phyloP scores from a whole-genome alignment of 2,113 vertebrate species.

The Ornithorhynchus anatinus region DNA sequence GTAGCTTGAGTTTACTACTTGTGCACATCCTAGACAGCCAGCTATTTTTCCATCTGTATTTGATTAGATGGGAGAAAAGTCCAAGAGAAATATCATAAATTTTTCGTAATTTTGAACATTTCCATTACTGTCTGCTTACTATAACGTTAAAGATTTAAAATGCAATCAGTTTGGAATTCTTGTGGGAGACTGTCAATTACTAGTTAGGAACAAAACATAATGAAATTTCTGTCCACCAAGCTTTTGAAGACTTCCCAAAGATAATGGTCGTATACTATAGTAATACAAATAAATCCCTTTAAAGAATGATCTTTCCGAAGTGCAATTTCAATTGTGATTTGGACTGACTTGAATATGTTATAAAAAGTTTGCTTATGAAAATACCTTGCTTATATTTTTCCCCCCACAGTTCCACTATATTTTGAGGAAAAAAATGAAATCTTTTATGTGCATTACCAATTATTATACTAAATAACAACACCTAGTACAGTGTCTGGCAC shows the following conservation, averaged over 20 bases:
- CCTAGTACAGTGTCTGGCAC: background rate
- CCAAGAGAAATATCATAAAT: background rate
- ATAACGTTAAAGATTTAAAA: background rate
- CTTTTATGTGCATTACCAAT: background rate
- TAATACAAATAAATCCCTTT: background rate
- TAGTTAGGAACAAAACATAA: background rate
- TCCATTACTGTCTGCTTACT: background rate
- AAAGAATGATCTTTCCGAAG: background rate
- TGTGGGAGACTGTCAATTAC: background rate
- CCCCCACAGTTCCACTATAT: background rate
- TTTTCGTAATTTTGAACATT: background rate
- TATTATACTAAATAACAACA: background rate
- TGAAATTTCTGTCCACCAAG: background rate
- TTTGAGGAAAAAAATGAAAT: background rate
- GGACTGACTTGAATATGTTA: background rate
- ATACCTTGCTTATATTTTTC: background rate
- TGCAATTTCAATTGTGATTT: background rate
- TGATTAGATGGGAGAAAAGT: background rate
- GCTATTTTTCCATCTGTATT: background rate
- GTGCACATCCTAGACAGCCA: background rate
- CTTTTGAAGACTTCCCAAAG: background rate
- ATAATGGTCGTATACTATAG: background rate
- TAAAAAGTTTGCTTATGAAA: background rate
- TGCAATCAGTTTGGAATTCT: background rate
- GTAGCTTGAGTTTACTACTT: background rate